phyloP scores from a whole-genome alignment of 2,888 invertebrate genomes.

The Tenthredo notha region DNA sequence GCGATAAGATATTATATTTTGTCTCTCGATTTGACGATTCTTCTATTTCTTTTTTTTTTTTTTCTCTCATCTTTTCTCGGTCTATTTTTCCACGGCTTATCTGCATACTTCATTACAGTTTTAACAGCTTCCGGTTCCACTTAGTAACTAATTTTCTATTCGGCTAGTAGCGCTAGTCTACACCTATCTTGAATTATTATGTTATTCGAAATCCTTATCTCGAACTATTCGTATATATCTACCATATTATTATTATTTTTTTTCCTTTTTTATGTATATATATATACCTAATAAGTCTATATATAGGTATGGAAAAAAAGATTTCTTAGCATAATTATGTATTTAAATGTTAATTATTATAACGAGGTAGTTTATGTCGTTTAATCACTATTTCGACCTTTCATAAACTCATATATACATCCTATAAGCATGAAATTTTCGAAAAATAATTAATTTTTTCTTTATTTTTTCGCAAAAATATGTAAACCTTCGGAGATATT shows the following conservation, averaged over 20 bases:
- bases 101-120: neutral
- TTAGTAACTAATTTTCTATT: neutral
- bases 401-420: neutral
- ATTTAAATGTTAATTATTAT: slow-evolving; percentile 1
- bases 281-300: no score
- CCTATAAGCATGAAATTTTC: no score
- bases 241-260: neutral
- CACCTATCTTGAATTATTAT: neutral
- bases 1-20: neutral
- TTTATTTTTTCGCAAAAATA: no score
- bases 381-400: neutral
- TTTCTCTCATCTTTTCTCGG: neutral
- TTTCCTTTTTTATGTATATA: no score
- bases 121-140: slow-evolving; percentile 7
- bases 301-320: neutral
- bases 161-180: neutral
- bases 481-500: no score
- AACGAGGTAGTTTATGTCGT: slow-evolving; percentile 9
- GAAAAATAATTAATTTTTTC: no score
- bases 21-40: neutral
- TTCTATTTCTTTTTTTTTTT: neutral
- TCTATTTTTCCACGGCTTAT: neutral
- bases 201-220: neutral
- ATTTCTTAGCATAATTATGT: neutral
- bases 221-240: neutral